Conservation (phyloP, 2,113 vertebrate genomes). For the Peromyscus californicus region DNA sequence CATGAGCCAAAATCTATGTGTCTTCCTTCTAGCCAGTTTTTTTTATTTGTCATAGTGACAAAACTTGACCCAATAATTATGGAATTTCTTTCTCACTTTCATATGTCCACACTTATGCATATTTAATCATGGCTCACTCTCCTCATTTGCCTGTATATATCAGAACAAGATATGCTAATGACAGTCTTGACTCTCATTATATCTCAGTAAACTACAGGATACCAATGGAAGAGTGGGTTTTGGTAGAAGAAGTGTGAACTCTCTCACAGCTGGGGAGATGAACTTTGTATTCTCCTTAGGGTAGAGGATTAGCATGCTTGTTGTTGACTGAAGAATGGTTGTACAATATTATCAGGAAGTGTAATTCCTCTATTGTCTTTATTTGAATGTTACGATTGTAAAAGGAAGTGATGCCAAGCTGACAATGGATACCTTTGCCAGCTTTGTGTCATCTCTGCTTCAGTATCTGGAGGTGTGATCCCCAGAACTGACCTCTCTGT, state of each 20-base stretch:
- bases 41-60: not conserved
- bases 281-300: not conserved
- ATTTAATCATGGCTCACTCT: not conserved
- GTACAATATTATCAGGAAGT: not conserved
- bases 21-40: not conserved
- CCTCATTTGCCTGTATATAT: not conserved
- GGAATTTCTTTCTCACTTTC: not conserved
- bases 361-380: not conserved
- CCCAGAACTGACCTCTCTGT: not conserved
- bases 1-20: not conserved
- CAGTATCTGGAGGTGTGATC: not conserved
- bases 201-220: not conserved
- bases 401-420: not conserved
- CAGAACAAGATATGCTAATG: not conserved
- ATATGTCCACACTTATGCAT: not conserved
- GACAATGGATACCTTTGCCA: not conserved
- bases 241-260: not conserved
- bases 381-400: not conserved
- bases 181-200: not conserved
- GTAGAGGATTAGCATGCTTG: not conserved
- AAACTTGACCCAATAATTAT: not conserved
- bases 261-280: not conserved
- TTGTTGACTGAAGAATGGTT: not conserved
- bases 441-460: not conserved
- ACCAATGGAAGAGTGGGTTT: not conserved